Evolutionary conservation across 2,113 vertebrate species (phyloP).

Genomic region (Platysternon megacephalum): DNA sequence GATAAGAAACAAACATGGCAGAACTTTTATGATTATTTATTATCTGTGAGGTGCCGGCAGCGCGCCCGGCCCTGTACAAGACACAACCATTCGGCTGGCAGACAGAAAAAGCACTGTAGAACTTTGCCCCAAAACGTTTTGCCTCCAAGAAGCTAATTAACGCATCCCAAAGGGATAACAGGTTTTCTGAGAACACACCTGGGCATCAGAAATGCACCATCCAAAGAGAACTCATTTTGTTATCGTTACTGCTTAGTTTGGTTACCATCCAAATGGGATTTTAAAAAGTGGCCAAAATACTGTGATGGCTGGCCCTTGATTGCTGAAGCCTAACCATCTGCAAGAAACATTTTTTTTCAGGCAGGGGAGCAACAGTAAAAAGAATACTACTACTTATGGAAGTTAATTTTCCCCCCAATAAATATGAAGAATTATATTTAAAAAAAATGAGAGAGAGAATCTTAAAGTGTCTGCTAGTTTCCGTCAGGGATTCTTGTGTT

Average conservation of each 20-base stretch:
- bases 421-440: background rate
- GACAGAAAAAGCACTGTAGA: constrained; percentile 44
- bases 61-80: constrained; percentile 12
- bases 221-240: constrained; percentile 25
- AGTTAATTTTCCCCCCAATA: constrained; percentile 25
- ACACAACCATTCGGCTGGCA: constrained; percentile 17
- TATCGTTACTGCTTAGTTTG: constrained; percentile 23
- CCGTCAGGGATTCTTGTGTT: background rate
- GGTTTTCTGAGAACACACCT: background rate
- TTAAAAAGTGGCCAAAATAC: background rate
- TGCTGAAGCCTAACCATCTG: constrained; percentile 28
- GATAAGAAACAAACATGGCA: constrained; percentile 50
- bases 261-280: constrained; percentile 42
- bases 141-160: background rate
- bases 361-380: constrained; percentile 58
- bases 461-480: constrained; percentile 32
- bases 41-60: constrained; percentile 38
- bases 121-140: constrained; percentile 14
- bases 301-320: background rate
- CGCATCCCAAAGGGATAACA: constrained; percentile 3
- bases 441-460: constrained; percentile 36
- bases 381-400: constrained; percentile 23
- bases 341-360: background rate
- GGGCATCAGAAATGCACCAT: background rate
- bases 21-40: constrained; percentile 60